Percentiles rank a stretch among this genome's conserved stretches.
Evolutionary conservation across 2,797 vertebrate genomes (phyloP).

Genomic region (Rhadinocentrus ornatus): DNA sequence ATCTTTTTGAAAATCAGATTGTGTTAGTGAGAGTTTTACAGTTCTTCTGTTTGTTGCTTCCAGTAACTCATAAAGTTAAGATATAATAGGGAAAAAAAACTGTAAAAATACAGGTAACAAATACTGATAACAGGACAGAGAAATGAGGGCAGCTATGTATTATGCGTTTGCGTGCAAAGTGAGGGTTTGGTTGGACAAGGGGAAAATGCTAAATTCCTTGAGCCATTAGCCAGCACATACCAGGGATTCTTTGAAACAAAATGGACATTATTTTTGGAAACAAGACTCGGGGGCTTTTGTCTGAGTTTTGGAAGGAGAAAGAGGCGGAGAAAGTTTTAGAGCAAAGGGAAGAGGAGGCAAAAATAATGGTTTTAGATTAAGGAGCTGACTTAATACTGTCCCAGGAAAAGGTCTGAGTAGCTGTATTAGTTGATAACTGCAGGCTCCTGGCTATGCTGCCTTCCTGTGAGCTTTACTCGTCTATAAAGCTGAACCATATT

Average conservation of each 20-base stretch:
- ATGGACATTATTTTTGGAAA: slow-evolving; percentile 83
- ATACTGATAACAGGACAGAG: slow-evolving; percentile 13
- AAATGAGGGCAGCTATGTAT: background rate
- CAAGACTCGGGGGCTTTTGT: slow-evolving; percentile 66
- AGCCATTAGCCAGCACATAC: slow-evolving; percentile 75
- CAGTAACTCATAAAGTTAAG: slow-evolving; percentile 22
- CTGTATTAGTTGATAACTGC: slow-evolving; percentile 8
- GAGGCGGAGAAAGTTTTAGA: slow-evolving; percentile 38
- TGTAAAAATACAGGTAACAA: slow-evolving; percentile 14
- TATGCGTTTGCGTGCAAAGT: slow-evolving; percentile 4
- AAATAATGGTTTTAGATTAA: slow-evolving; percentile 13
- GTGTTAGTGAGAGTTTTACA: slow-evolving; percentile 34
- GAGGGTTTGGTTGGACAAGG: slow-evolving; percentile 36
- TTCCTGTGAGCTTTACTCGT: background rate
- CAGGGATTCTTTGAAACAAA: slow-evolving; percentile 82
- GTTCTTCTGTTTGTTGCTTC: slow-evolving; percentile 25
- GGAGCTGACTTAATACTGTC: slow-evolving; percentile 10
- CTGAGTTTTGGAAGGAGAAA: slow-evolving; percentile 40
- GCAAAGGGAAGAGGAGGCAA: slow-evolving; percentile 21
- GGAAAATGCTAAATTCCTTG: slow-evolving; percentile 70
- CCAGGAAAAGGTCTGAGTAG: slow-evolving; percentile 3
- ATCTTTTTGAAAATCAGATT: slow-evolving; percentile 54
- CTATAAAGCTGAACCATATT: background rate
- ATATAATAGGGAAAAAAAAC: background rate
- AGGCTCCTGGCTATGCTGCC: background rate